Base-by-base conservation (phyloP, 2,888 invertebrate species). In the Microplitis deprimator region DNA sequence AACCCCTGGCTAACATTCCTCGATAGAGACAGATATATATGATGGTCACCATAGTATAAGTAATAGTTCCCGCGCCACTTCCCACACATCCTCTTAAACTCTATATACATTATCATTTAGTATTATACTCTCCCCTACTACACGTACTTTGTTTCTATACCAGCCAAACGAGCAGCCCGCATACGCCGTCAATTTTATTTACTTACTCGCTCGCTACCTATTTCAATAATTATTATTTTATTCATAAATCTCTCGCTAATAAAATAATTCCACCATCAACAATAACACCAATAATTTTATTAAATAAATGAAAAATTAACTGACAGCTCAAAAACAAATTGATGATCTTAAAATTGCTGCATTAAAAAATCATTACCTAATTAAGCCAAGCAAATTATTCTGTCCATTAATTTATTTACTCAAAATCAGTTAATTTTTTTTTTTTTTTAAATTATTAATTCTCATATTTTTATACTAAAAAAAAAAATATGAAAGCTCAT, bases 41-140 rank as follows among this genome's bases (percentile, higher is more conserved):
- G 81, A 79, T 78, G 81, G 75, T 78, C 59, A 77, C 73, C 79
- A 79, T 78, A 82, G 29, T 29, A 29, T 29, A 29, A 29, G 29
- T 29, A 29, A 29, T 29, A 29, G 85, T 88, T 88, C 88, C 88
- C 88, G 88, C 88, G 88, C 85, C 88, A 88, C 87, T 88, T 88
- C 84, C 84, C 85, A 82, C 82, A 88, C 88, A 88, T 88, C 88
- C 88, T 88, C 85, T 82, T 83, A 84, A 85, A 85, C 76, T 67
- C 50, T 50, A 50, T 50, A 50, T 50, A 50, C 50, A 50, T 50
- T 50, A 50, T 50, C 50, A 13, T 50, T 50, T 50, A 50, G 50
- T 50, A 50, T 50, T 50, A 50, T 50, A 8, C 50, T 50, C 73
- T 73, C 70, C 72, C 50, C 77, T 59, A 69, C 73, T 65, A n/a